Evolutionary conservation across 2,113 vertebrate genomes (phyloP).

Genomic region (Corythaixoides concolor): DNA sequence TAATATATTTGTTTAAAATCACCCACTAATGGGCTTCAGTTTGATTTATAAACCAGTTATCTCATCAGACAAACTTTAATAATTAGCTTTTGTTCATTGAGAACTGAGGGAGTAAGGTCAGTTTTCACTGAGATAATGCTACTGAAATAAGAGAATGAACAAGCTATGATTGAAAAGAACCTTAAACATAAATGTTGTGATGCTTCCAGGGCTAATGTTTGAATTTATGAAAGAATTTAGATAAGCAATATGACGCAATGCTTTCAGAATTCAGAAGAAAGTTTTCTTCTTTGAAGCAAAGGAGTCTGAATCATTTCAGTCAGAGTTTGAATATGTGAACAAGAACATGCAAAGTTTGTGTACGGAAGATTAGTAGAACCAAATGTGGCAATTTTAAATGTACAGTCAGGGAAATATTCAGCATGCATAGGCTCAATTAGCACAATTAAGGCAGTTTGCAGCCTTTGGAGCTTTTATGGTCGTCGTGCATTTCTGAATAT

Average conservation of each 20-base stretch:
- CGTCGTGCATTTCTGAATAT: neutral
- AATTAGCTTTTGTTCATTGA: slow-evolving; percentile 7
- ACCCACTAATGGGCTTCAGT: neutral
- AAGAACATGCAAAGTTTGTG: neutral
- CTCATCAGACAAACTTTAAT: neutral
- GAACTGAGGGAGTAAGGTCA: slow-evolving; percentile 13
- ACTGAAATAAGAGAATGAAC: slow-evolving; percentile 35
- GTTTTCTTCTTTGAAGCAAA: slow-evolving; percentile 16
- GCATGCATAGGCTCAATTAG: neutral
- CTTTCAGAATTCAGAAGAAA: slow-evolving; percentile 46
- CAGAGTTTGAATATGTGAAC: neutral
- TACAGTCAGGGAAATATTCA: neutral
- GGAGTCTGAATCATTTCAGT: neutral
- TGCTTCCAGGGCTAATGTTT: slow-evolving; percentile 29
- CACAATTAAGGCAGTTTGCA: neutral
- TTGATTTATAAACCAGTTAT: slow-evolving; percentile 28
- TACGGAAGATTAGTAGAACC: neutral
- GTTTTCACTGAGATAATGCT: slow-evolving; percentile 18
- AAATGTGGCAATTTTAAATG: neutral
- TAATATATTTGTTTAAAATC: neutral
- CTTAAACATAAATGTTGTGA: slow-evolving; percentile 42
- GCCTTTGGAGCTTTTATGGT: neutral
- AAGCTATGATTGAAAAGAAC: slow-evolving; percentile 21
- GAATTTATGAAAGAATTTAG: slow-evolving; percentile 48
- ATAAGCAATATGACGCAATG: slow-evolving; percentile 55